A percentile compares a stretch with the other conserved stretches of the same genome.
These are phyloP conservation scores for Chaetogeoica ovagalla DNA, from an alignment of 2,888 invertebrate genomes.

Conservation along the genomic window DNA sequence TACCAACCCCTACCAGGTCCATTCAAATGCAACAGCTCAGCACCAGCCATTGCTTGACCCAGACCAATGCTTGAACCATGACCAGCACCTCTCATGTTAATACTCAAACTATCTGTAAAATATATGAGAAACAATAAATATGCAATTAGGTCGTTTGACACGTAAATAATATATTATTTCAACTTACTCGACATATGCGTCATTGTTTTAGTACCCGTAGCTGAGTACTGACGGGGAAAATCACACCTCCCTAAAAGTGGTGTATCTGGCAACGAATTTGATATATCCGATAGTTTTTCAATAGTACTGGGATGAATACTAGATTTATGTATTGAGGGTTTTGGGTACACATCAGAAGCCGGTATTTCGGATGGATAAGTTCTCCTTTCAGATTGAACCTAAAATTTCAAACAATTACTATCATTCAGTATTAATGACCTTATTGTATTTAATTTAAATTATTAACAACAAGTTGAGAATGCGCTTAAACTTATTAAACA, in stretches of 20 bases:
- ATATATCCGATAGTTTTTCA: conserved; percentile 71
- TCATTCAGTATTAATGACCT: no score
- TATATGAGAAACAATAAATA: not conserved
- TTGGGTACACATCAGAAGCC: conserved; percentile 62
- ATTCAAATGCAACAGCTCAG: conserved; percentile 76
- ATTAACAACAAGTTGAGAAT: not conserved
- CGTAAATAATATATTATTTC: not conserved
- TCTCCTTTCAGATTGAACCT: conserved; percentile 67
- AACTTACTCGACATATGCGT: conserved; percentile 42
- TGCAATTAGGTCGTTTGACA: not conserved
- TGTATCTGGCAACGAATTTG: conserved; percentile 85
- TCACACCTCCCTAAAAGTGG: conserved; percentile 86
- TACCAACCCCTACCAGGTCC: conserved; percentile 82
- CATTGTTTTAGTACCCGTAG: conserved; percentile 49
- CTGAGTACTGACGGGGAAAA: conserved; percentile 66
- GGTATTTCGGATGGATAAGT: conserved; percentile 74
- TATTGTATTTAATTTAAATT: not conserved
- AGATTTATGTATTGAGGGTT: conserved; percentile 62
- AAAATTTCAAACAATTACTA: conserved; percentile 41
- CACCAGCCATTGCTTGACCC: conserved; percentile 68
- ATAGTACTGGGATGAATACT: conserved; percentile 59
- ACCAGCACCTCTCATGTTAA: conserved; percentile 56
- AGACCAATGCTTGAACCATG: conserved; percentile 59
- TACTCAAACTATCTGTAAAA: conserved; percentile 57
- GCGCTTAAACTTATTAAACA: no score